Percentiles rank a stretch among this genome's conserved stretches.
phyloP scores from a whole-genome alignment of 37 sponge, comb jelly and placozoan genomes.

The Eunapius fragilis region DNA sequence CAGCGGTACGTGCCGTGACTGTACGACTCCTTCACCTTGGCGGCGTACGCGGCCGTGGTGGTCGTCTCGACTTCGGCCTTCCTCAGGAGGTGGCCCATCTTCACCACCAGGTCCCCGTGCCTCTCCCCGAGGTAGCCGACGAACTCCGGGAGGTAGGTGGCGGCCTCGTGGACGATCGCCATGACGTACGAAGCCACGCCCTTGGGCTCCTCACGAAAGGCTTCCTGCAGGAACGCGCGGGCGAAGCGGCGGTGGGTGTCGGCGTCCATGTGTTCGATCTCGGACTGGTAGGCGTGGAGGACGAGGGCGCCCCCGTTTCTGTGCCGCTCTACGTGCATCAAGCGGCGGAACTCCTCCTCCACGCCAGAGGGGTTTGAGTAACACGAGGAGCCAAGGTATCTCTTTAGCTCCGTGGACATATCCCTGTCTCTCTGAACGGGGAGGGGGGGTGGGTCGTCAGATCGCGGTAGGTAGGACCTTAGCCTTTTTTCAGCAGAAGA shows the following conservation, averaged over 20 bases:
- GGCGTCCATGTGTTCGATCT: slow-evolving; percentile 24
- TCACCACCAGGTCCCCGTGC: slow-evolving; percentile 58
- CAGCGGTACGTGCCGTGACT: slow-evolving; percentile 67
- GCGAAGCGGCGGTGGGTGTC: slow-evolving; percentile 22
- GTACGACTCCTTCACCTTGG: slow-evolving; percentile 52
- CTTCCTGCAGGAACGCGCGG: slow-evolving; percentile 55
- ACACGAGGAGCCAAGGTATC: too few species aligned
- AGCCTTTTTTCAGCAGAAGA: too few species aligned
- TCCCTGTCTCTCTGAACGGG: too few species aligned
- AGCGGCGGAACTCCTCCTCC: slow-evolving; percentile 7
- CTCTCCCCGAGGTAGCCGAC: slow-evolving; percentile 57
- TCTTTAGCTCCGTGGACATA: too few species aligned
- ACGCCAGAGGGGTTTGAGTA: neutral
- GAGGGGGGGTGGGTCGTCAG: too few species aligned
- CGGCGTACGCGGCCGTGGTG: slow-evolving; percentile 66
- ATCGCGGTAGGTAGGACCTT: too few species aligned
- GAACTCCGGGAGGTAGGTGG: slow-evolving; percentile 72
- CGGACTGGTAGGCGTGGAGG: slow-evolving; percentile 66
- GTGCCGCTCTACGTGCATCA: slow-evolving; percentile 56
- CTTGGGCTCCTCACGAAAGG: slow-evolving; percentile 53
- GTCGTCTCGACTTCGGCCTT: slow-evolving; percentile 68
- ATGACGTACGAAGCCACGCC: slow-evolving; percentile 81
- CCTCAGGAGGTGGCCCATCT: slow-evolving; percentile 53
- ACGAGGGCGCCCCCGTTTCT: slow-evolving; percentile 80
- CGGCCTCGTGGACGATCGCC: slow-evolving; percentile 76